phyloP scores from a whole-genome alignment of 2,888 invertebrate genomes.

The Malthinus flaveolus region DNA sequence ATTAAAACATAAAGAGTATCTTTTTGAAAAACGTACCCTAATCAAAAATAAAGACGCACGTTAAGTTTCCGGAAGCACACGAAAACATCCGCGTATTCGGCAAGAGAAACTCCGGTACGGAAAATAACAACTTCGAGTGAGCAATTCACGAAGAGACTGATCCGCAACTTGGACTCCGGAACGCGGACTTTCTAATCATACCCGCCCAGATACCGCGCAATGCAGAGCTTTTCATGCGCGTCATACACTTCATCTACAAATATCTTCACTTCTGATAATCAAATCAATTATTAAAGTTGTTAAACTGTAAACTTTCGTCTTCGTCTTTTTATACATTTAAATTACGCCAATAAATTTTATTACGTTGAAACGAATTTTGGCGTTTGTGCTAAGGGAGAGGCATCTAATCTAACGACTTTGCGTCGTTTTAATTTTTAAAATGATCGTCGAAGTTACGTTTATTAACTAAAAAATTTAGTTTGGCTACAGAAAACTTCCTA shows the following conservation, averaged over 20 bases:
- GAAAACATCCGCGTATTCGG: slow-evolving; percentile 29
- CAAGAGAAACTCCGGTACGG: slow-evolving; percentile 29
- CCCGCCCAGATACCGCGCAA: slow-evolving; percentile 43
- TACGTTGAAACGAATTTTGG: no score
- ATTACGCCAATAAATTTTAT: background rate
- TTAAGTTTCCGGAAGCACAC: slow-evolving; percentile 32
- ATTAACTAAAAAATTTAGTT: no score
- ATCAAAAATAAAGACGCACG: slow-evolving; percentile 16
- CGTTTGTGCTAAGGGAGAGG: no score
- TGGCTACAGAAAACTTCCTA: no score
- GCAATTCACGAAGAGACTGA: slow-evolving; percentile 36
- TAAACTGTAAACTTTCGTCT: background rate
- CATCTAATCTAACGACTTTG: no score
- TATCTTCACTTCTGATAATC: slow-evolving; percentile 23
- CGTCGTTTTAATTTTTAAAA: no score
- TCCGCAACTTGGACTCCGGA: slow-evolving; percentile 31
- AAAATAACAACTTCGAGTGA: slow-evolving; percentile 19
- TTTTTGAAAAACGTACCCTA: slow-evolving; percentile 10
- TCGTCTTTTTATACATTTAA: background rate
- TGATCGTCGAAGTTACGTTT: no score
- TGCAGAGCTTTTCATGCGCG: slow-evolving; percentile 38
- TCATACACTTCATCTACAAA: slow-evolving; percentile 22
- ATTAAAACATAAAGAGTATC: no score
- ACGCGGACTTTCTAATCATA: slow-evolving; percentile 44
- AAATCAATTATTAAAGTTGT: slow-evolving; percentile 18